Conservation (phyloP, 2,113 vertebrate genomes). For the Lycaon pictus region DNA sequence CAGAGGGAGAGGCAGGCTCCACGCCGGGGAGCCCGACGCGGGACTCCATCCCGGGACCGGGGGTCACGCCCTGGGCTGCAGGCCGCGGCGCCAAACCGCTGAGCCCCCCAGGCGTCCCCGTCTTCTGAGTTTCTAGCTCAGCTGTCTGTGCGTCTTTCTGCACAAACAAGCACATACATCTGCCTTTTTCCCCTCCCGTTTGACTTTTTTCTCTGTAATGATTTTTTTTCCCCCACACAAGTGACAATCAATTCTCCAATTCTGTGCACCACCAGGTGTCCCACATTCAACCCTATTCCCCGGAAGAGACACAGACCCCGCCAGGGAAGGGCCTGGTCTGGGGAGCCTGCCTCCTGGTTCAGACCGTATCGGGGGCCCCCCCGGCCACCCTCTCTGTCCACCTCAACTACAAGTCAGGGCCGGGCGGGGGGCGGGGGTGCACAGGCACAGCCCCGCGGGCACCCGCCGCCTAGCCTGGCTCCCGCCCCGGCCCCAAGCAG, state of each 20-base stretch:
- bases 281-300: too few relatives aligned
- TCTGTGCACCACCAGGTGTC: not conserved
- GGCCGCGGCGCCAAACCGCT: too few relatives aligned
- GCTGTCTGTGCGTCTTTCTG: not conserved
- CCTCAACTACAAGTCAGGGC: not conserved
- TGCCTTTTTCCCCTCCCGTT: not conserved
- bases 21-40: too few relatives aligned
- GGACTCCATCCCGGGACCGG: too few relatives aligned
- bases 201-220: not conserved
- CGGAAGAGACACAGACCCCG: not conserved
- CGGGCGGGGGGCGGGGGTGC: too few relatives aligned
- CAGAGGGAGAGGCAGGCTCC: too few relatives aligned
- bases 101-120: too few relatives aligned
- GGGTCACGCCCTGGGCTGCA: too few relatives aligned
- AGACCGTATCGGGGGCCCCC: fast-evolving
- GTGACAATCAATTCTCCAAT: not conserved
- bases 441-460: too few relatives aligned
- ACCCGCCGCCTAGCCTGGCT: too few relatives aligned
- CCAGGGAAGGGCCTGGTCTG: not conserved
- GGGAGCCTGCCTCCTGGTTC: not conserved
- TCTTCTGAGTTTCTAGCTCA: not conserved
- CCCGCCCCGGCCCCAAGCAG: too few relatives aligned
- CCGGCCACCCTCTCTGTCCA: not conserved
- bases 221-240: not conserved
- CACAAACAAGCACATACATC: not conserved